These are phyloP conservation scores for Potamilus streckersoni DNA, from an alignment of 1,140 invertebrate species.

Conservation along the genomic window DNA sequence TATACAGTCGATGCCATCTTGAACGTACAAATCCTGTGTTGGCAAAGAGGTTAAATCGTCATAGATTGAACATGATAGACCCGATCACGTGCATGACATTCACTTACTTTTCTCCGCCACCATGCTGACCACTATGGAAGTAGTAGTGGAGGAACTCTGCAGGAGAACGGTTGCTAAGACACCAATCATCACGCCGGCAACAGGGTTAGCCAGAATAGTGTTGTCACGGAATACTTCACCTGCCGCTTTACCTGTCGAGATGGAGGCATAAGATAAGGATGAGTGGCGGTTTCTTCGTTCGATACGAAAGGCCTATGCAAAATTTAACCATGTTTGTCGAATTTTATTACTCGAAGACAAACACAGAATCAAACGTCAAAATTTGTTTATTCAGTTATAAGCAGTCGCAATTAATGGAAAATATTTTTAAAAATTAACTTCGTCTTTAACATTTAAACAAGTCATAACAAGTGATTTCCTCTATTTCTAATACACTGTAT, in stretches of 20 bases:
- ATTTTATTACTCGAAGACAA: not conserved
- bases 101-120: constrained; percentile 54
- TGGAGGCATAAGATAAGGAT: not conserved
- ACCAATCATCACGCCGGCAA: constrained; percentile 77
- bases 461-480: too few species aligned
- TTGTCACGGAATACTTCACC: constrained; percentile 59
- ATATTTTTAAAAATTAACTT: not conserved
- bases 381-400: not conserved
- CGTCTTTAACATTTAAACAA: not conserved
- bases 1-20: too few species aligned
- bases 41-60: too few species aligned
- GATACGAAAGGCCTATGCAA: not conserved
- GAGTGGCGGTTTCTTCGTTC: not conserved
- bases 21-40: too few species aligned
- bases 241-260: constrained; percentile 41
- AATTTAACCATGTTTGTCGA: not conserved
- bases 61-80: too few species aligned
- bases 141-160: constrained; percentile 75
- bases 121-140: constrained; percentile 76
- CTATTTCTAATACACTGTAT: not conserved
- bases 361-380: too few species aligned
- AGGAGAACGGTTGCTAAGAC: constrained; percentile 75
- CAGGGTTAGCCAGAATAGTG: constrained; percentile 76
- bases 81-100: not conserved
- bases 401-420: not conserved